A percentile compares a stretch with the other conserved stretches of the same genome.
Conservation (phyloP, 1,140 invertebrate species). For the Drosophila melanica region DNA sequence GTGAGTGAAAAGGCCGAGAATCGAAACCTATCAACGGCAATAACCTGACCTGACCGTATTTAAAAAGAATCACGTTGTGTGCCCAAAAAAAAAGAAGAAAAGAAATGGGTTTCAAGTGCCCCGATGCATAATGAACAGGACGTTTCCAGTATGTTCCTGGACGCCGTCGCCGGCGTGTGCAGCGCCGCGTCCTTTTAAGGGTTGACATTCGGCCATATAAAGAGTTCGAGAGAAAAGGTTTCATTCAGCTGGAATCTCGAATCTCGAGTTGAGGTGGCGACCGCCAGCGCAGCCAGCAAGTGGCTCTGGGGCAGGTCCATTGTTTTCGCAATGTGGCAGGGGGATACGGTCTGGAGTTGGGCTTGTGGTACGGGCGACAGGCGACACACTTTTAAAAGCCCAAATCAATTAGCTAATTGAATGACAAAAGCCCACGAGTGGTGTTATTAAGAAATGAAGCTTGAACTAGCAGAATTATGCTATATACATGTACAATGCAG, state of each 20-base stretch:
- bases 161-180: constrained; percentile 54
- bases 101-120: constrained; percentile 77
- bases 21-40: constrained; percentile 50
- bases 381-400: constrained; percentile 75
- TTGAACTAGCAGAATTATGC: neutral
- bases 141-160: constrained; percentile 32
- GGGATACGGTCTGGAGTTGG: constrained; percentile 9
- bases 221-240: constrained; percentile 44
- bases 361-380: constrained; percentile 39
- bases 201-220: constrained; percentile 74
- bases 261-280: constrained; percentile 62
- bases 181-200: constrained; percentile 56
- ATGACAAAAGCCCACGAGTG: constrained; percentile 58
- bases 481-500: too few relatives aligned
- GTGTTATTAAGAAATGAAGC: neutral
- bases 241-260: constrained; percentile 43
- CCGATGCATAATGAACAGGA: constrained; percentile 76
- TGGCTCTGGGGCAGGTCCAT: constrained; percentile 58
- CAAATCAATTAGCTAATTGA: constrained; percentile 80
- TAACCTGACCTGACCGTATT: constrained; percentile 24
- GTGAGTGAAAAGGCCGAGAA: constrained; percentile 41
- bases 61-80: constrained; percentile 44
- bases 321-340: constrained; percentile 26
- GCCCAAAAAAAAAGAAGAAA: constrained; percentile 50
- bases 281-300: constrained; percentile 61